A percentile compares a stretch with the other conserved stretches of the same genome.
Evolutionary conservation across 2,113 vertebrate species (phyloP).

Genomic region (Suncus etruscus): DNA sequence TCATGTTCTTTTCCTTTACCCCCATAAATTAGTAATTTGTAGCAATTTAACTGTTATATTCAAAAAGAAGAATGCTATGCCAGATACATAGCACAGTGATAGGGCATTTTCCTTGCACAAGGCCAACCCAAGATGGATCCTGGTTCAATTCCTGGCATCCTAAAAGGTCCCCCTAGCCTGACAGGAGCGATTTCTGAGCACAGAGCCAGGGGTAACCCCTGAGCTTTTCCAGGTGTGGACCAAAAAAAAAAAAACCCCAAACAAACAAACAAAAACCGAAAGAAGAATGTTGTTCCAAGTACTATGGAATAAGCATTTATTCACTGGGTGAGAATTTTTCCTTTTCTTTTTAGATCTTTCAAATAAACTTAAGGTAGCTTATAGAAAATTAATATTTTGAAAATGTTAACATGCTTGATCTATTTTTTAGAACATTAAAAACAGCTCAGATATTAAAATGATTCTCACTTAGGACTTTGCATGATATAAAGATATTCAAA

Average conservation of each 20-base stretch:
- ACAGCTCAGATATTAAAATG: not conserved
- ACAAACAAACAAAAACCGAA: not conserved
- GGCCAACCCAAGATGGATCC: too few species aligned
- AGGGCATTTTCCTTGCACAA: not conserved
- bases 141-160: too few species aligned
- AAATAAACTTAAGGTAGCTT: not conserved
- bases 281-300: constrained; percentile 42
- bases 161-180: too few species aligned
- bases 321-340: constrained; percentile 38
- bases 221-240: too few species aligned
- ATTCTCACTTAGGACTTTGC: not conserved
- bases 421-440: not conserved
- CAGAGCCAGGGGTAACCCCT: too few species aligned
- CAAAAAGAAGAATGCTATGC: constrained; percentile 26
- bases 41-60: constrained; percentile 62
- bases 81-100: too few species aligned
- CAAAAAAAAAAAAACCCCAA: too few species aligned
- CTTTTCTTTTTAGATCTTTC: constrained; percentile 29
- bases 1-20: constrained; percentile 40
- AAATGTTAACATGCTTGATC: not conserved
- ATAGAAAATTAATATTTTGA: constrained; percentile 39
- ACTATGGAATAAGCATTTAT: constrained; percentile 40
- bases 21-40: constrained; percentile 63
- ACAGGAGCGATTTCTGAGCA: too few species aligned
- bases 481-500: not conserved